Evolutionary conservation across 1,140 invertebrate genomes (phyloP), one percentile per base, ranked within the genome.

Genomic region (Harpegnathos saltator): DNA sequence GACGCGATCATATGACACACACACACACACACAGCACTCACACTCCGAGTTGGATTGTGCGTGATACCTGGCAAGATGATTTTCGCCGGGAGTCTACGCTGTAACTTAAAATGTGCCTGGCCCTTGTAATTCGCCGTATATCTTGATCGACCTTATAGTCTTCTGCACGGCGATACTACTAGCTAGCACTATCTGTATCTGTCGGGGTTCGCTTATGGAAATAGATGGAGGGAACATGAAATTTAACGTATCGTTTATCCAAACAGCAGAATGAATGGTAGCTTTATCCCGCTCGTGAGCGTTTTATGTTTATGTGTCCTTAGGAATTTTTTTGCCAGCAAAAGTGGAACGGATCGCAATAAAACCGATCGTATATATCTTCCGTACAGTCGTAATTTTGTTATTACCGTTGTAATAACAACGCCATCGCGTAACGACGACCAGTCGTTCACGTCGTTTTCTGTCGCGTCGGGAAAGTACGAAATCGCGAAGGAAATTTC

Each of bases 111-210:
- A 85, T 85, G 83, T 58, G 71, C 38, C 58, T 19, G 71, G 69
- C 68, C 83, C 78, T 87, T 69, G 29, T 87, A 87, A 87, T 72
- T 75, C 83, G 19, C 58, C 62, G 65, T 85, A 66, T 63, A 59
- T 75, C 71, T 85, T 63, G 63, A 85, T 85, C 50, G 50, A 56
- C 19, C n/a, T 22, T 24, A 26, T 71, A 65, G 74, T 72, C 54
- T 59, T 82, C 68, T 59, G 54, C 83, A 58, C n/a, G 66, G 11
- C 22, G 38, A 44, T 44, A 29, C 15, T n/a, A n/a, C 3, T 22
- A 29, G 14, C 22, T 22, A 48, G n/a, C 19, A 15, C 17, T 11
- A 59, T 3, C 22, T n/a, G n/a, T n/a, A 12, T 22, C 38, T 62
- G 62, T 63, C 48, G 38, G 22, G 7, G 17, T 9, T 29, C 19